A percentile compares a stretch with the other conserved stretches of the same genome.
These are phyloP conservation scores for Myocastor coypus DNA, from an alignment of 2,113 vertebrate genomes.

Conservation along the genomic window DNA sequence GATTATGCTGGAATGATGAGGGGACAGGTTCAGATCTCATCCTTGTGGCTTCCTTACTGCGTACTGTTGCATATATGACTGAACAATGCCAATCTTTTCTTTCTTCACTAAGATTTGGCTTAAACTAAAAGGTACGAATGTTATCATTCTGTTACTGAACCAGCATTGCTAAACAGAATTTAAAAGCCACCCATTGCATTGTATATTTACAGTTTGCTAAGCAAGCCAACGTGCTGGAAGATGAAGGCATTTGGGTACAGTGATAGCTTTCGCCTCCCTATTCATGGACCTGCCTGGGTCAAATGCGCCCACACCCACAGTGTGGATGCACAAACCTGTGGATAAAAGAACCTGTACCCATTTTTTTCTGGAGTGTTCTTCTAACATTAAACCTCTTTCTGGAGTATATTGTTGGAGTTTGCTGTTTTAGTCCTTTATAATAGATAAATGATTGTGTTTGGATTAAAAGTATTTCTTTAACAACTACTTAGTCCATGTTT, in stretches of 20 bases:
- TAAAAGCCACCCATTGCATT: background rate
- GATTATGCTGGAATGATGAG: background rate
- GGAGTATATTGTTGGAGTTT: background rate
- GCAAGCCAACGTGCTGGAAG: background rate
- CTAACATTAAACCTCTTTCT: background rate
- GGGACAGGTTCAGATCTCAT: background rate
- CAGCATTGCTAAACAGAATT: background rate
- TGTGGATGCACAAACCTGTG: too few relatives aligned
- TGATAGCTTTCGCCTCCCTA: background rate
- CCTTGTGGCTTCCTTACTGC: background rate
- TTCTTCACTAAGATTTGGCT: background rate
- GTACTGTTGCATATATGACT: background rate
- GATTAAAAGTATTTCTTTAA: background rate
- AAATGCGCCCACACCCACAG: background rate
- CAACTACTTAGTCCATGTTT: background rate
- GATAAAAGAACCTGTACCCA: background rate
- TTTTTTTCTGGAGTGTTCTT: background rate
- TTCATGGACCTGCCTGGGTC: background rate
- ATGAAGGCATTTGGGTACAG: background rate
- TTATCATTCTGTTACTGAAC: background rate
- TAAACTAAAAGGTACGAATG: background rate
- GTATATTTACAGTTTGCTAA: background rate
- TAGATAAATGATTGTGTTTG: background rate
- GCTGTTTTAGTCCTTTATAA: conserved; percentile 22
- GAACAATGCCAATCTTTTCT: background rate